These are phyloP conservation scores for Onychomys arenicola DNA, from an alignment of 2,797 vertebrate species.

Conservation along the genomic window DNA sequence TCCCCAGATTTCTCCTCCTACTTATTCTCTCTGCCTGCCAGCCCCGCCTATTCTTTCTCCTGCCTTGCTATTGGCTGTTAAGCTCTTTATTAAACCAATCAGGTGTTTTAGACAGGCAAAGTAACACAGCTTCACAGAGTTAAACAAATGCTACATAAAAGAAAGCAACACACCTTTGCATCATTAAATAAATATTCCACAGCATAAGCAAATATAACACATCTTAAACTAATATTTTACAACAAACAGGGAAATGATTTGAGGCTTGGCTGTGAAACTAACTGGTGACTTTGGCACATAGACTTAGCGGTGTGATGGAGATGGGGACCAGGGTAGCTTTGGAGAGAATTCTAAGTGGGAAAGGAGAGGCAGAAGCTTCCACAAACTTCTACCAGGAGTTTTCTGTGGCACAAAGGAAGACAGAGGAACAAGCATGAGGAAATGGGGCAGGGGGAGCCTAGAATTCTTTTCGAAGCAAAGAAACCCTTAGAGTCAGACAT, in stretches of 20 bases:
- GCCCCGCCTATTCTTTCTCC: too few species aligned
- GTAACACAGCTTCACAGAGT: too few species aligned
- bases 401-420: not conserved
- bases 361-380: not conserved
- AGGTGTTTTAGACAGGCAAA: too few species aligned
- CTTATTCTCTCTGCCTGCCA: too few species aligned
- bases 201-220: too few species aligned
- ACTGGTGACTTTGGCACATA: not conserved
- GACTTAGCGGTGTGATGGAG: not conserved
- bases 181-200: too few species aligned
- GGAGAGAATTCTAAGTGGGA: not conserved
- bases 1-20: too few species aligned
- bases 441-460: not conserved
- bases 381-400: not conserved
- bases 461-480: not conserved
- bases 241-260: not conserved
- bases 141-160: too few species aligned
- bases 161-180: too few species aligned
- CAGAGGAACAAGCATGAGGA: not conserved
- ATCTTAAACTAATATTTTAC: too few species aligned
- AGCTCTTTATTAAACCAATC: too few species aligned
- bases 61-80: too few species aligned
- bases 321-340: not conserved
- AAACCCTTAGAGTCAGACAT: not conserved
- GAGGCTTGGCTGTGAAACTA: not conserved